A percentile compares a stretch with the other conserved stretches of the same genome.
These are phyloP conservation scores for Melinopterus prodromus DNA, from an alignment of 2,888 invertebrate species.

Conservation along the genomic window DNA sequence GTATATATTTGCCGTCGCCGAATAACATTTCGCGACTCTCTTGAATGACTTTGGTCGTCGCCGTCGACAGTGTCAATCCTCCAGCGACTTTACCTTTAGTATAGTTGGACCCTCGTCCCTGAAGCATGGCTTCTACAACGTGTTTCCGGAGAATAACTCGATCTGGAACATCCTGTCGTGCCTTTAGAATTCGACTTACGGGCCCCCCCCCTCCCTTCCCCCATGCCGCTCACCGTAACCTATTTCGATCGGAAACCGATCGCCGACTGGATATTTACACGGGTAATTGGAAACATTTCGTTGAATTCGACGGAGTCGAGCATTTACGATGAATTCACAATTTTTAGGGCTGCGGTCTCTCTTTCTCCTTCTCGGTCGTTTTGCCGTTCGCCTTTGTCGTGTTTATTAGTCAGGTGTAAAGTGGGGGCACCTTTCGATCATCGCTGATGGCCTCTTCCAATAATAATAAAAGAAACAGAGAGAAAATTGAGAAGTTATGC, in stretches of 20 bases:
- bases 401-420: not conserved
- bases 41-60: not conserved
- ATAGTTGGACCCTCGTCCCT: slow-evolving; percentile 37
- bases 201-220: not conserved
- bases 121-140: slow-evolving; percentile 44
- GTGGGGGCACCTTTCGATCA: not conserved
- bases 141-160: slow-evolving; percentile 46
- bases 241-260: not conserved
- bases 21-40: slow-evolving; percentile 4
- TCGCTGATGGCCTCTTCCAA: not conserved
- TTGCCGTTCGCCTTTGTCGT: too few species aligned
- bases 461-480: slow-evolving; percentile 4
- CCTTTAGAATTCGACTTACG: not conserved
- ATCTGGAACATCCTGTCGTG: slow-evolving; percentile 46
- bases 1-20: not conserved
- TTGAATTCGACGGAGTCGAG: not conserved
- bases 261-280: not conserved
- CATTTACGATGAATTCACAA: not conserved
- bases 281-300: slow-evolving; percentile 4
- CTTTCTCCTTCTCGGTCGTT: not conserved
- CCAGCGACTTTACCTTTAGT: slow-evolving; percentile 24
- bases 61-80: slow-evolving; percentile 26
- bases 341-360: not conserved
- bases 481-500: slow-evolving; percentile 4
- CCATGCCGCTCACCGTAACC: not conserved